Base-by-base conservation (phyloP, 2,797 vertebrate species). In the Neopelma chrysocephalum region DNA sequence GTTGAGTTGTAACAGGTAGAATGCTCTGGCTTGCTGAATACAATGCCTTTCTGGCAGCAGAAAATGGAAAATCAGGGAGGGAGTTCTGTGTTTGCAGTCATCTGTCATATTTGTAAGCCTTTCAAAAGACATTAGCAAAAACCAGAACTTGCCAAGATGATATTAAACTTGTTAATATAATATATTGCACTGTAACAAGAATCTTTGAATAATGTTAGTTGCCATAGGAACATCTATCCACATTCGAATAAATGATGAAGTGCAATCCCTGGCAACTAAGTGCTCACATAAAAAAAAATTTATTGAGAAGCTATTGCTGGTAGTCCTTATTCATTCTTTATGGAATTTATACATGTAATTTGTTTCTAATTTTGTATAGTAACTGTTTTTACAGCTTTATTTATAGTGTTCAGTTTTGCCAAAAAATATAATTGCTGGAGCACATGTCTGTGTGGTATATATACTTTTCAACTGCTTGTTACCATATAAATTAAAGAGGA, bases 181-280 rank as follows among this genome's bases (percentile, higher is more conserved):
- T 90, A 58, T 92, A 91, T 48, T 92, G 77, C 87, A 68, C 48
- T 85, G 58, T 85, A 96, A 93, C 77, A 94, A 95, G 58, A 96
- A 93, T 81, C 68, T 69, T 72, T 82, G 48, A 95, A 91, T 94
- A 90, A 64, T 76, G 75, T 90, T 93, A 89, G 90, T 97, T 97
- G 81, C 91, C 94, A 96, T 95, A 85, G 92, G 64, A 97, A 87
- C 95, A 91, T 90, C 88, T 96, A 60, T 93, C 65, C 81, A 89
- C 95, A 93, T 92, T 94, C 60, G 62, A 96, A 95, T 96, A 97
- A 97, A 96, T 96, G 79, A 97, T 94, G 92, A 97, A 95, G 87
- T 96, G 94, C 73, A 96, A 95, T 94, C 88, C 29, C 68, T 97
- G 97, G 95, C 96, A 95, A 77, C 47, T 62, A 69, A 83, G 57